Conservation (phyloP, 2,797 vertebrate genomes). For the Scolopax bukidnonensis region DNA sequence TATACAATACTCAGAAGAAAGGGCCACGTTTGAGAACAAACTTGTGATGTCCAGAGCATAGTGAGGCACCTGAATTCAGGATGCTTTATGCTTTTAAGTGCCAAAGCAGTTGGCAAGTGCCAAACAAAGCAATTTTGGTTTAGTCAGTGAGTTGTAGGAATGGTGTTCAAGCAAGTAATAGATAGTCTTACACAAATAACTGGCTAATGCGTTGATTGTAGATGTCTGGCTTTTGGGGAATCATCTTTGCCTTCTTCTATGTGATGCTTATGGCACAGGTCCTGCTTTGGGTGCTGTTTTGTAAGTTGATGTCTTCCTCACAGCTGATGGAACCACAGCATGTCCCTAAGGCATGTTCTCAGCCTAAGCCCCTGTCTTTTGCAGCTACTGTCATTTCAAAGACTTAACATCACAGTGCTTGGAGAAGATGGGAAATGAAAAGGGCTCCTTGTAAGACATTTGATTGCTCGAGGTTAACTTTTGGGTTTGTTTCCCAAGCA, state of each 20-base stretch:
- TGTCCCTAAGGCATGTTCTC: not conserved
- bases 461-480: constrained; percentile 27
- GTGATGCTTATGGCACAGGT: not conserved
- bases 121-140: not conserved
- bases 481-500: not conserved
- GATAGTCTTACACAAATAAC: not conserved
- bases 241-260: not conserved
- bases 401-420: constrained; percentile 25
- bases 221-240: not conserved
- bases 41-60: not conserved
- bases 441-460: not conserved
- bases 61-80: not conserved
- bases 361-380: not conserved
- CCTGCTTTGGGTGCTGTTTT: not conserved
- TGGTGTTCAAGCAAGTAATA: not conserved
- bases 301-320: not conserved
- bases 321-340: not conserved
- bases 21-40: not conserved
- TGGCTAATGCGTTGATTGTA: not conserved
- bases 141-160: not conserved
- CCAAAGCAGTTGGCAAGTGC: no score
- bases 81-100: not conserved
- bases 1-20: not conserved
- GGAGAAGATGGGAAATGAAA: constrained; percentile 44
- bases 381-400: constrained; percentile 40